phyloP scores from a whole-genome alignment of 2,113 vertebrate genomes.

The Podarcis cretensis region DNA sequence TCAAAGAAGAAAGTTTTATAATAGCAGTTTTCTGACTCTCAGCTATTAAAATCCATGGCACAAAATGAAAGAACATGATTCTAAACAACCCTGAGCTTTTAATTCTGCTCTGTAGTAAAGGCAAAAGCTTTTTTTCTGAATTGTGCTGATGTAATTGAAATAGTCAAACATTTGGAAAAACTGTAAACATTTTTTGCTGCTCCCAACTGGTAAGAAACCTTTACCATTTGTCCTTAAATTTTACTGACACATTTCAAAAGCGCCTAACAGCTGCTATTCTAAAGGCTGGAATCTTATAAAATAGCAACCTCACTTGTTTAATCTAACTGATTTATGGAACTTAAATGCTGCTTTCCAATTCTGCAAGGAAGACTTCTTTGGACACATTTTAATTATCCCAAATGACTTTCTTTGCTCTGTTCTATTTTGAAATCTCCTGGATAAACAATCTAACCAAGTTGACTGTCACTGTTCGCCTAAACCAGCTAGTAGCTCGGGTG shows the following conservation, averaged over 20 bases:
- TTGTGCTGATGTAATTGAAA: background rate
- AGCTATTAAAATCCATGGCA: constrained; percentile 35
- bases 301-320: background rate
- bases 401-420: background rate
- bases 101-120: constrained; percentile 32
- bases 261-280: background rate
- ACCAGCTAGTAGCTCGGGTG: background rate
- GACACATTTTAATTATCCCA: constrained; percentile 14
- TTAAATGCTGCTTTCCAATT: constrained; percentile 1
- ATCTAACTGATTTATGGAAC: background rate
- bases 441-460: constrained; percentile 4
- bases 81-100: constrained; percentile 41
- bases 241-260: constrained; percentile 8
- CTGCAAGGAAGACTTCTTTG: background rate
- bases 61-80: constrained; percentile 41
- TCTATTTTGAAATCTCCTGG: background rate
- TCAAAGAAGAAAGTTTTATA: constrained; percentile 38
- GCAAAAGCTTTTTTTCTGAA: constrained; percentile 30
- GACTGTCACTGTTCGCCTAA: background rate
- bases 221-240: background rate
- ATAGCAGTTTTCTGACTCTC: constrained; percentile 43
- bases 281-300: background rate
- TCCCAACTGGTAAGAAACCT: background rate
- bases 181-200: constrained; percentile 10
- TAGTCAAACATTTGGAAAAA: constrained; percentile 1